Evolutionary conservation across 2,888 invertebrate genomes (phyloP).

Genomic region (Laspeyria flexula): DNA sequence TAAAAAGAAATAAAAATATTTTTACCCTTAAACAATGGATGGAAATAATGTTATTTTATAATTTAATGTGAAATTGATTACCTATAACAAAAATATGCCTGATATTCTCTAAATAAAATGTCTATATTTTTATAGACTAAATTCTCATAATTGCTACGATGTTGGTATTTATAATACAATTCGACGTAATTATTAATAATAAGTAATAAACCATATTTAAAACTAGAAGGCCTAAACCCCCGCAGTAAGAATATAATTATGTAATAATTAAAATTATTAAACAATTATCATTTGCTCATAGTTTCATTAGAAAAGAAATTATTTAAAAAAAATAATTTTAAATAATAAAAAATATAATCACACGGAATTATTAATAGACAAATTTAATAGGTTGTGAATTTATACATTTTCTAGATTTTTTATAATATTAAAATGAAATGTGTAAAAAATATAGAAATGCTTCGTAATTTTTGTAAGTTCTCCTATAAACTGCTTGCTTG

Average conservation of each 20-base stretch:
- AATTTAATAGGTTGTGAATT: slow-evolving; percentile 85
- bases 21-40: too few species aligned
- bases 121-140: not conserved
- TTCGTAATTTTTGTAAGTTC: slow-evolving; percentile 49
- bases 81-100: too few species aligned
- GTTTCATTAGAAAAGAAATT: slow-evolving; percentile 45
- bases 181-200: slow-evolving; percentile 21
- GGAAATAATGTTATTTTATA: too few species aligned
- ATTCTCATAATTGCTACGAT: not conserved
- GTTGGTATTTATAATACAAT: slow-evolving; percentile 7
- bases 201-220: slow-evolving; percentile 23
- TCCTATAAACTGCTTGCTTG: slow-evolving; percentile 61
- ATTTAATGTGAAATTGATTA: too few species aligned
- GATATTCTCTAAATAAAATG: too few species aligned
- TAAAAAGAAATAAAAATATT: too few species aligned
- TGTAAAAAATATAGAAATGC: slow-evolving; percentile 55
- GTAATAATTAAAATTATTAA: slow-evolving; percentile 24
- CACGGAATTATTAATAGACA: slow-evolving; percentile 68
- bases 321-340: slow-evolving; percentile 49
- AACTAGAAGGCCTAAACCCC: slow-evolving; percentile 65
- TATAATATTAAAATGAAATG: slow-evolving; percentile 70
- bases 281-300: slow-evolving; percentile 50
- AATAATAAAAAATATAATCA: slow-evolving; percentile 45
- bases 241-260: slow-evolving; percentile 33
- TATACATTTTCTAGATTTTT: slow-evolving; percentile 85